A percentile compares a stretch with the other conserved stretches of the same genome.
phyloP scores from a whole-genome alignment of 2,888 invertebrate genomes.

The Sarcophaga carnaria region DNA sequence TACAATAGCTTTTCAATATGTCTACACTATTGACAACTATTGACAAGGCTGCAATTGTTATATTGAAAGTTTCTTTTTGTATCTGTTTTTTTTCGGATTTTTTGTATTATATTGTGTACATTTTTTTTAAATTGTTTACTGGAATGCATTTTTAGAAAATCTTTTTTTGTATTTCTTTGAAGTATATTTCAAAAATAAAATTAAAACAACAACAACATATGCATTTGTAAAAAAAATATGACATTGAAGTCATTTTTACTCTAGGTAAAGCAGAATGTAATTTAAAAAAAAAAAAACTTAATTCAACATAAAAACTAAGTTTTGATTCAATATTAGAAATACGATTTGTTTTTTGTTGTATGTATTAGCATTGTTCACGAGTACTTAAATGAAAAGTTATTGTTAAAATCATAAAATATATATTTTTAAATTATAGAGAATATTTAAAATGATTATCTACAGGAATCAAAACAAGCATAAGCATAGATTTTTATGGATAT shows the following conservation, averaged over 20 bases:
- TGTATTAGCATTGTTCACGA: no score
- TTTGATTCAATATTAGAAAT: no score
- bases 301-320: no score
- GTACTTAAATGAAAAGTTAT: no score
- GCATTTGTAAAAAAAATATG: not conserved
- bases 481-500: no score
- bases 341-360: no score
- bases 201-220: not conserved
- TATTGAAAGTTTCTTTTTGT: slow-evolving; percentile 34
- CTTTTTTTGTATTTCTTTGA: not conserved
- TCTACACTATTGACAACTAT: slow-evolving; percentile 49
- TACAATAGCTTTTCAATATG: slow-evolving; percentile 64
- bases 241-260: not conserved
- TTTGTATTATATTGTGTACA: not conserved
- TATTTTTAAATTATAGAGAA: no score
- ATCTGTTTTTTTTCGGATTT: not conserved
- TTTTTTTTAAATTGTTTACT: not conserved
- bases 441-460: no score
- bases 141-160: slow-evolving; percentile 16
- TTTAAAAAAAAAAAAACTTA: no score
- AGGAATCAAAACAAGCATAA: no score
- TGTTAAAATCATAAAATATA: no score
- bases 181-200: not conserved
- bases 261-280: no score
- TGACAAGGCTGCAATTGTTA: slow-evolving; percentile 60